Evolutionary conservation across 2,888 invertebrate genomes (phyloP), one percentile per base, ranked within the genome.

Genomic region (Drosophila meridiana): DNA sequence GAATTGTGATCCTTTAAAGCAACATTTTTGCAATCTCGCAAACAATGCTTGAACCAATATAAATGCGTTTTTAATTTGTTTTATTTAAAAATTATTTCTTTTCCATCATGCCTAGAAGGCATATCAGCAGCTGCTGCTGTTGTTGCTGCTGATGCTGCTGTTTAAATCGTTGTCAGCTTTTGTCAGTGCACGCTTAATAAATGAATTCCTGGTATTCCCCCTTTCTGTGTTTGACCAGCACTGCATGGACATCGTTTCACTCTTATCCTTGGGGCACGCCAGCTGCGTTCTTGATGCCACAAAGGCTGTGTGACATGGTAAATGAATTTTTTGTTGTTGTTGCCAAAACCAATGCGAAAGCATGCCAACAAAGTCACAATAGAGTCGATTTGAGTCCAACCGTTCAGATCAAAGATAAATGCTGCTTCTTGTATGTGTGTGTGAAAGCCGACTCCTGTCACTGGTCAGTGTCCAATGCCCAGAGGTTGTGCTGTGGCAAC

Each of bases 31-130:
- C 68, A 68, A 66, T 61, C 57, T 40, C 34, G 9, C 20, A 6
- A 20, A 43, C 28, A 73, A 79, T 81, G 84, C 83, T 90, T 92
- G 90, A 92, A 92, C 89, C 90, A 90, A 91, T 90, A 92, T 89
- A 92, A 93, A 93, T 93, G 92, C 78, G 87, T 90, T 93, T 92
- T 93, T 93, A 92, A 93, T 93, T 93, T 93, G 90, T 91, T 77
- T 82, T 82, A 69, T 69, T 72, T 74, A 13, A 48, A 65, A 59
- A 64, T 58, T 40, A 56, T 45, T 45, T 48, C 60, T 57, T 65
- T 61, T 71, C n/a, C 57, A 28, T 43, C 8, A 43, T 52, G 53
- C 69, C 61, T 56, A 30, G 58, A n/a, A 52, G 52, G 38, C 59
- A 48, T 61, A 59, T 63, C 58, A 64, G 68, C 65, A 76, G 69